Percentiles rank a stretch among this genome's conserved stretches.
These are phyloP conservation scores for Bathynomus jamesi DNA, from an alignment of 1,140 invertebrate species.

Conservation along the genomic window DNA sequence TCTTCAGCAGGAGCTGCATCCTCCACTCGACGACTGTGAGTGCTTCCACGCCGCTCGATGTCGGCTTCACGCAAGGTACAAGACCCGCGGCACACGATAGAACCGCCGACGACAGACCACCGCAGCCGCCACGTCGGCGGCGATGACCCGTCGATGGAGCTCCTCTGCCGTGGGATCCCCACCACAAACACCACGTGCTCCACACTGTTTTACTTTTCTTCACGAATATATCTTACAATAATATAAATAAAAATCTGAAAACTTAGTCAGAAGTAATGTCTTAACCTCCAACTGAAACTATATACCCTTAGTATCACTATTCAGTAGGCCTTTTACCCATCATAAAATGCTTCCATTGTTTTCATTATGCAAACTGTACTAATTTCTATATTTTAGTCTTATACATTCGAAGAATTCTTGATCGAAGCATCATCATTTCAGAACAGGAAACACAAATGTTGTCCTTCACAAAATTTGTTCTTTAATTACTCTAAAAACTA, in stretches of 20 bases:
- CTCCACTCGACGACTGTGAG: slow-evolving; percentile 36
- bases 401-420: too few species aligned
- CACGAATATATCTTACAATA: not conserved
- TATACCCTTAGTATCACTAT: too few species aligned
- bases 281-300: too few species aligned
- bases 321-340: too few species aligned
- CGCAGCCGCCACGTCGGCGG: slow-evolving; percentile 4
- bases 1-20: slow-evolving; percentile 36
- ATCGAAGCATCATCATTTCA: too few species aligned
- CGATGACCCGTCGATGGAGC: not conserved
- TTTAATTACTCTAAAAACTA: too few species aligned
- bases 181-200: slow-evolving; percentile 1
- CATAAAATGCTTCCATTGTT: too few species aligned
- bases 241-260: not conserved
- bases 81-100: not conserved
- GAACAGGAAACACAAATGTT: too few species aligned
- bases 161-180: not conserved
- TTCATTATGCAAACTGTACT: too few species aligned
- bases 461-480: too few species aligned
- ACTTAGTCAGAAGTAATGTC: too few species aligned
- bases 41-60: slow-evolving; percentile 28
- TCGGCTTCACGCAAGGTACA: not conserved
- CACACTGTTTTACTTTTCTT: not conserved
- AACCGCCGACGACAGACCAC: not conserved
- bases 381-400: too few species aligned